Evolutionary conservation across 2,797 vertebrate species (phyloP).

Genomic region (Phalloptychus januarius): DNA sequence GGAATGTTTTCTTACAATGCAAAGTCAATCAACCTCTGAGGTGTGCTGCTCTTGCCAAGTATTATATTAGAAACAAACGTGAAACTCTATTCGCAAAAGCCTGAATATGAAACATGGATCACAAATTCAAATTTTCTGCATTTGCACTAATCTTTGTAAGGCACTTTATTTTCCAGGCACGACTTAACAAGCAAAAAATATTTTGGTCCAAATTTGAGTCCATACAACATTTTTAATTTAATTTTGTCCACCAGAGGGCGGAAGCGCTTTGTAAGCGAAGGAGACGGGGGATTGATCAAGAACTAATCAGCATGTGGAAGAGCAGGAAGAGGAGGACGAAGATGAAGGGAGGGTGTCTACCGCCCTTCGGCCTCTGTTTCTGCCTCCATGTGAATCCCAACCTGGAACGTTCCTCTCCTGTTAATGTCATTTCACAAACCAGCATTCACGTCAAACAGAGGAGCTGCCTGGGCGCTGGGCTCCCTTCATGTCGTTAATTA

Average conservation of each 20-base stretch:
- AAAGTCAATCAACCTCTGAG: background rate
- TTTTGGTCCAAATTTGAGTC: background rate
- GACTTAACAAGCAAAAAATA: background rate
- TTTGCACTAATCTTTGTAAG: background rate
- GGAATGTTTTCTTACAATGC: background rate
- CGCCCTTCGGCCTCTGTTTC: constrained; percentile 41
- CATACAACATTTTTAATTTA: background rate
- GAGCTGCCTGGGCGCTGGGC: constrained; percentile 39
- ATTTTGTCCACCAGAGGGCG: constrained; percentile 80
- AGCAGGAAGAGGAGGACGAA: constrained; percentile 22
- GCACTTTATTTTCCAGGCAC: background rate
- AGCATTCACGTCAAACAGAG: constrained; percentile 55
- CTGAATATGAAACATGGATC: background rate
- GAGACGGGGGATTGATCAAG: constrained; percentile 86
- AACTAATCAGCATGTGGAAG: constrained; percentile 63
- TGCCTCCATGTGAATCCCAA: constrained; percentile 41
- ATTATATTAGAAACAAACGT: background rate
- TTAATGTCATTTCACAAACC: constrained; percentile 60
- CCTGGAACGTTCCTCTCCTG: constrained; percentile 45
- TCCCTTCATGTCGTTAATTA: constrained; percentile 58
- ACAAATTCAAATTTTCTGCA: background rate
- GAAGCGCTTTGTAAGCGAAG: constrained; percentile 89
- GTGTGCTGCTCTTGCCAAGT: background rate
- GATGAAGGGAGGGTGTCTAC: constrained; percentile 21
- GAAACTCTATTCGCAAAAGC: background rate